Base-by-base conservation (phyloP, 2,113 vertebrate species). In the Pampusana beccarii region DNA sequence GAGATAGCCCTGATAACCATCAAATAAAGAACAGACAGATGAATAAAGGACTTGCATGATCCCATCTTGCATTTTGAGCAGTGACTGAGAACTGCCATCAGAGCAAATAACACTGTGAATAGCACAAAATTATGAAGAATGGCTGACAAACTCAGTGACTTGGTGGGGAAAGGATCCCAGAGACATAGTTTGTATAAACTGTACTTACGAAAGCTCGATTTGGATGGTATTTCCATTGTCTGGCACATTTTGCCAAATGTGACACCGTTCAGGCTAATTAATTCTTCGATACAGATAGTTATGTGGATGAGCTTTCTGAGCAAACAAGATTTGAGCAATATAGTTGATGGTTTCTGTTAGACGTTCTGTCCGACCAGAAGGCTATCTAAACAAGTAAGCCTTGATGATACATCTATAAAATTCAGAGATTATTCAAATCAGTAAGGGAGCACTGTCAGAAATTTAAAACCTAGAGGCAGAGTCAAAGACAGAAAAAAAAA, bases 211-310 rank as follows among this genome's bases (percentile, higher is more conserved):
- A 69, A 75, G 24, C 8, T 69, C 31, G 1, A 0, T 64, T 77
- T 71, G 53, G 26, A 56, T 75, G 11, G 11, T 56, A 51, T 72
- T 89, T 89, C 67, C 38, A 53, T 67, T 79, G 7, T 53, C 29
- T 48, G 50, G 66, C 18, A 54, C 58, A 44, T 77, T 92, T 88
- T 83, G 64, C 33, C 36, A 83, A 92, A 86, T 57, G 24, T 64
- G 40, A 73, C 29, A 29, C 4, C 54, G 13, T 65, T 85, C 58
- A 38, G 29, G 44, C 17, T 80, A 77, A 69, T 65, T 51, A 58
- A 54, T 75, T 50, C 23, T 64, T 86, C 80, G 42, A 64, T 56
- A 69, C 18, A n/a, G 13, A 40, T 60, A 54, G 13, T 56, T 78
- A 51, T 1, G 4, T 69, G 28, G 48, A 48, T 88, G 50, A 93